Base-by-base conservation (phyloP, 2,113 vertebrate species). In the Corydoras sp. region DNA sequence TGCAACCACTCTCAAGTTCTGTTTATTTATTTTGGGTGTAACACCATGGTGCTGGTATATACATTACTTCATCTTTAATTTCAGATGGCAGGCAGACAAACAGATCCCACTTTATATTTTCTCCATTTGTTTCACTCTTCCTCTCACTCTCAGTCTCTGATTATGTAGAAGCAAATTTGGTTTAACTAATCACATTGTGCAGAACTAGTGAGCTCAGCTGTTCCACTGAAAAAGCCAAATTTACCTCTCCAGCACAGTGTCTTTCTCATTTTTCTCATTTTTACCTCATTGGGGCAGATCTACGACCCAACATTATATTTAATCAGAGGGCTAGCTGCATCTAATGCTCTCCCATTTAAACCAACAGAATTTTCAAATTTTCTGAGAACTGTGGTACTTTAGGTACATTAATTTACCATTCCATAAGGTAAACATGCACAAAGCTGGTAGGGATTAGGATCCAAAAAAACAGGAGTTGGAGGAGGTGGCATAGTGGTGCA, bases 21-120 rank as follows among this genome's bases (percentile, higher is more conserved):
- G 85, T 87, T 85, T 90, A 82, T 89, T 90, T 91, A 85, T 86
- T 87, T 86, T 85, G 87, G 86, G 86, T 82, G 88, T 84, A 82
- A 83, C 86, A 88, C 88, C 86, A 89, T 88, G 86, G 87, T 77
- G 83, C 82, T 53, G 69, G 72, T 73, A 79, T 81, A 82, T 83
- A 86, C 79, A 76, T 81, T 76, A 72, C 77, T 72, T 78, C 76
- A 80, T 75, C 75, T 81, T 80, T 71, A 70, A 78, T 82, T 80
- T 82, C 76, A 71, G 80, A 83, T 83, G 78, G 74, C 82, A 83
- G 76, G 74, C 73, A 76, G 72, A 84, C 78, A 73, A 64, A 80
- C 62, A 69, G 59, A 75, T 73, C 75, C 70, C 49, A 67, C 71
- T 67, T 35, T 30, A 11, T 60, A 68, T 77, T 81, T 79, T 70